phyloP scores from a whole-genome alignment of 1,140 invertebrate genomes.

The Phymastichus coffea region DNA sequence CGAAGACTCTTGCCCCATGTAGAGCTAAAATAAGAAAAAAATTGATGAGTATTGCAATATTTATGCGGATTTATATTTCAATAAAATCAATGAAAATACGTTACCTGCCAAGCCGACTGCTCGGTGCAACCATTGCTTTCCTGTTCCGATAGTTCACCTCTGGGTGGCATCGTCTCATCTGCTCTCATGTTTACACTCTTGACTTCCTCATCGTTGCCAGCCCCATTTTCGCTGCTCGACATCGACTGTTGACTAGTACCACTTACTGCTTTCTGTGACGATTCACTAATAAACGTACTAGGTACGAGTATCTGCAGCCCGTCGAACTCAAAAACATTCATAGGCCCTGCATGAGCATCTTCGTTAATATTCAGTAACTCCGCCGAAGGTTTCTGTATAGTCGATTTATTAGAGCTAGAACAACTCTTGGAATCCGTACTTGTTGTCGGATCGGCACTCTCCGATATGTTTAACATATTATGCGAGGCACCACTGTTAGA shows the following conservation, averaged over 20 bases:
- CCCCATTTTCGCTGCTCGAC: conserved; percentile 57
- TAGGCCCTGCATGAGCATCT: conserved; percentile 53
- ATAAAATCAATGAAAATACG: conserved; percentile 18
- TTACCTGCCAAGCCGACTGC: conserved; percentile 63
- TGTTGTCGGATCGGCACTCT: conserved; percentile 42
- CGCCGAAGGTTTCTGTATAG: conserved; percentile 46
- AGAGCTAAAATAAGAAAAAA: conserved; percentile 51
- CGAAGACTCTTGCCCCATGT: conserved; percentile 59
- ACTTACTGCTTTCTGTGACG: conserved; percentile 54
- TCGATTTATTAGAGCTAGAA: conserved; percentile 37
- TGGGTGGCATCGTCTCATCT: conserved; percentile 80
- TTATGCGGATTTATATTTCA: background rate
- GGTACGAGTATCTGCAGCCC: conserved; percentile 55
- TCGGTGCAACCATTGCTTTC: conserved; percentile 77
- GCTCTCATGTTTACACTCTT: conserved; percentile 72
- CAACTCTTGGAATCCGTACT: conserved; percentile 47
- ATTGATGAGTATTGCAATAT: background rate
- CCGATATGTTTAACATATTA: conserved; percentile 44
- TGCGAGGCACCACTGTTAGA: conserved; percentile 32
- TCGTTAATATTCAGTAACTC: conserved; percentile 54
- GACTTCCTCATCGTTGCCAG: conserved; percentile 61
- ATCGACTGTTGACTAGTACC: conserved; percentile 54
- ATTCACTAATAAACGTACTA: conserved; percentile 55
- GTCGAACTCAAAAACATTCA: conserved; percentile 56
- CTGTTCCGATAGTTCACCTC: conserved; percentile 78